Evolutionary conservation across 2,888 invertebrate genomes (phyloP), one percentile per base, ranked within the genome.

Genomic region (Sarcophaga rosellei): DNA sequence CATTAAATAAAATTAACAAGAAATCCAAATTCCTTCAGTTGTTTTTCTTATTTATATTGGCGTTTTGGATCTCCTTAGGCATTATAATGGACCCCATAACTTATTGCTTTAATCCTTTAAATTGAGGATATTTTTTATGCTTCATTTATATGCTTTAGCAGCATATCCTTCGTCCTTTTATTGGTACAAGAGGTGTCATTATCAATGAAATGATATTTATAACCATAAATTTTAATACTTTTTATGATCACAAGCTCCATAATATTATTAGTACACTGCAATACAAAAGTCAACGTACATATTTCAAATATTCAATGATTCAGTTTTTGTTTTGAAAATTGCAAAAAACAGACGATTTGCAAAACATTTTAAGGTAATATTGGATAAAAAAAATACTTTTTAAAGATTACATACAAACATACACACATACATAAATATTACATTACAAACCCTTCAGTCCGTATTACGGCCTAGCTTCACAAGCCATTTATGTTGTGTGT

Each of bases 1-100:
- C 92, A 92, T 92, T 92, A 92, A 92, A 92, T 91, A 91, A 93
- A 92, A 92, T 92, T 92, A 93, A 92, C 35, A 35, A 35, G 35
- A 35, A 91, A 90, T 53, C 88, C 88, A 90, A 91, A 92, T 92
- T 91, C 91, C 90, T 53, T 61, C 62, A 47, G 21, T 44, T 63
- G 73, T 21, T 73, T 73, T 72, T 72, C 59, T 25, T 62, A 17
- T 23, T 47, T 53, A 57, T 78, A 35, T 63, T 62, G 10, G 4
- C 35, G 4, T 35, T 68, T 57, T 53, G 65, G 53, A 53, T 72
- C 59, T 65, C 25, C 35, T 35, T 35, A 10, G 35, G 35, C 35
- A 35, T 35, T 35, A 35, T 35, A 35, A 35, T 35, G 35, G 65
- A 57, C 8, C 53, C 65, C 63, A 81, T 85, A 85, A 77, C 73